phyloP scores from a whole-genome alignment of 2,888 invertebrate species.

The Thyatira batis region DNA sequence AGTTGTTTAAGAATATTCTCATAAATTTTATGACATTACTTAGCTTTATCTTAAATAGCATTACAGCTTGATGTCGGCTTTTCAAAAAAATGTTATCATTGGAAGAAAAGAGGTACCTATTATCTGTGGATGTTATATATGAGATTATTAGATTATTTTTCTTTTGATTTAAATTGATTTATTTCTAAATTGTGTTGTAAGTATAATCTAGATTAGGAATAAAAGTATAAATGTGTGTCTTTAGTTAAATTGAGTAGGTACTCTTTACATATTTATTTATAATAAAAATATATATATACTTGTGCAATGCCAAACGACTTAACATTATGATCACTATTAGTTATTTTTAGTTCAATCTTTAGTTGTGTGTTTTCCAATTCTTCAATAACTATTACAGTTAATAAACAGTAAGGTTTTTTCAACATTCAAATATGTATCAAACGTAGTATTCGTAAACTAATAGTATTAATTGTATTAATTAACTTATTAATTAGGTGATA shows the following conservation, averaged over 20 bases:
- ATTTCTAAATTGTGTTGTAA: slow-evolving; percentile 53
- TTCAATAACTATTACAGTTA: slow-evolving; percentile 55
- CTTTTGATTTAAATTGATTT: slow-evolving; percentile 18
- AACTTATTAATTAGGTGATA: slow-evolving; percentile 70
- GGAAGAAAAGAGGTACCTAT: slow-evolving; percentile 79
- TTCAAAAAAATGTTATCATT: slow-evolving; percentile 76
- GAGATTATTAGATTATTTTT: slow-evolving; percentile 36
- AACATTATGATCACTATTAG: slow-evolving; percentile 65
- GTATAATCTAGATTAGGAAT: slow-evolving; percentile 46
- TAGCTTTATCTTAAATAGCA: slow-evolving; percentile 74
- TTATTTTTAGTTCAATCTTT: slow-evolving; percentile 42
- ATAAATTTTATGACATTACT: slow-evolving; percentile 70
- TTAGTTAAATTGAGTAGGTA: slow-evolving; percentile 47
- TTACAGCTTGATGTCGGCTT: slow-evolving; percentile 80
- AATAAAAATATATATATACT: slow-evolving; percentile 38
- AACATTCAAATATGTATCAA: slow-evolving; percentile 53
- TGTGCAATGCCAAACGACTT: slow-evolving; percentile 62
- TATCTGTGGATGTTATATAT: slow-evolving; percentile 73
- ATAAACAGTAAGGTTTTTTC: slow-evolving; percentile 57
- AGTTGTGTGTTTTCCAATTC: slow-evolving; percentile 56
- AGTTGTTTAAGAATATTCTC: slow-evolving; percentile 68
- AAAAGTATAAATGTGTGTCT: slow-evolving; percentile 56
- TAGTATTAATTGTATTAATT: slow-evolving; percentile 77
- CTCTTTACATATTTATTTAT: slow-evolving; percentile 62
- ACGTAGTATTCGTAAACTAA: slow-evolving; percentile 71